These are phyloP conservation scores for Scaptomyza tumidula DNA, from an alignment of 2,888 invertebrate genomes.

Conservation along the genomic window DNA sequence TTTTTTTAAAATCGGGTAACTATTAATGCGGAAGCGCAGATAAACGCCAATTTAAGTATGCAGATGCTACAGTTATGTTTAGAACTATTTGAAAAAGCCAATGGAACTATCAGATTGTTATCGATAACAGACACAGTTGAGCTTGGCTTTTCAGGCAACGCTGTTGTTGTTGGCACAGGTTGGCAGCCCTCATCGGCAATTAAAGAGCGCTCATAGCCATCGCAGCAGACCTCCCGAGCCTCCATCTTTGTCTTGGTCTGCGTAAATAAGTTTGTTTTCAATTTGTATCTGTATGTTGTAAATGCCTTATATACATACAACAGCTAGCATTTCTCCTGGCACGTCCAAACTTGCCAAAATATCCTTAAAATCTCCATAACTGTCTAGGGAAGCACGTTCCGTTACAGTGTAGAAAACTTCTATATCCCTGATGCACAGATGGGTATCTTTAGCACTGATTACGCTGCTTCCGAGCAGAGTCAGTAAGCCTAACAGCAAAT, in stretches of 20 bases:
- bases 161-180: background rate
- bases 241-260: background rate
- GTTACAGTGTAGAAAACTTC: background rate
- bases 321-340: constrained; percentile 18
- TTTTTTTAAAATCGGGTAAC: no score
- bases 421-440: constrained; percentile 15
- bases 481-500: background rate
- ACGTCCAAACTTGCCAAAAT: constrained; percentile 4
- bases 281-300: background rate
- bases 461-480: background rate
- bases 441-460: background rate
- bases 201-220: background rate
- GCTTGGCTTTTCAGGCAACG: background rate
- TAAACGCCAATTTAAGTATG: background rate
- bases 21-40: background rate
- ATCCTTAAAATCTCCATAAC: background rate
- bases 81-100: background rate
- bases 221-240: background rate
- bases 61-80: background rate
- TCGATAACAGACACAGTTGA: background rate
- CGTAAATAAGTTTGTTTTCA: background rate
- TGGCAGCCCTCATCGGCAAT: background rate
- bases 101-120: background rate
- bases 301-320: constrained; percentile 7
- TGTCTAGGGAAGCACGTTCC: background rate